Percentiles rank a stretch among this genome's conserved stretches.
phyloP scores from a whole-genome alignment of 1,140 invertebrate species.

The Anastatus disparis region DNA sequence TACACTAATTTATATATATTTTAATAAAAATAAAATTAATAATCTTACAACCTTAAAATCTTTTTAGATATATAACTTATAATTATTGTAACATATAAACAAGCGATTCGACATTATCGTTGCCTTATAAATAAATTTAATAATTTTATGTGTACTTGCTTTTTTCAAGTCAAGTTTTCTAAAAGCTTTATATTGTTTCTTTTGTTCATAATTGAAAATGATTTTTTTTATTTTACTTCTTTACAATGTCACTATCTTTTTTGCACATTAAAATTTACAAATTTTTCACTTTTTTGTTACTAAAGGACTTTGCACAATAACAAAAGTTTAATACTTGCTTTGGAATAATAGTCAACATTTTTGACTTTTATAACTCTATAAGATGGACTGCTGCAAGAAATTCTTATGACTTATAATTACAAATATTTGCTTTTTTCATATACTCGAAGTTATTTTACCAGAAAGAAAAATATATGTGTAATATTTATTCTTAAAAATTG shows the following conservation, averaged over 20 bases:
- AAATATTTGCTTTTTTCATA: slow-evolving; percentile 19
- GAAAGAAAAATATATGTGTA: slow-evolving; percentile 21
- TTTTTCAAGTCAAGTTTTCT: slow-evolving; percentile 52
- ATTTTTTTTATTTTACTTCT: no score
- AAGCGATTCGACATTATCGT: slow-evolving; percentile 49
- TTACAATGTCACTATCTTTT: no score
- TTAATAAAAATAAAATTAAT: slow-evolving; percentile 36
- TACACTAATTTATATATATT: slow-evolving; percentile 34
- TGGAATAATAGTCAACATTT: slow-evolving; percentile 13
- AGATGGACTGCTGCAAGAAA: slow-evolving; percentile 21
- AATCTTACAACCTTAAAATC: slow-evolving; percentile 44
- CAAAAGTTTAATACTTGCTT: slow-evolving; percentile 25
- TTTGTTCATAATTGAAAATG: slow-evolving; percentile 45
- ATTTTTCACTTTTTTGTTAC: slow-evolving; percentile 43
- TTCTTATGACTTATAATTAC: slow-evolving; percentile 36
- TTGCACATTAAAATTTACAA: no score
- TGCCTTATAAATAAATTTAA: slow-evolving; percentile 14
- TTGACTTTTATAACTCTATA: not conserved
- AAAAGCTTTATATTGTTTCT: slow-evolving; percentile 51
- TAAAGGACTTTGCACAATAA: slow-evolving; percentile 15
- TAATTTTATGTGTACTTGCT: slow-evolving; percentile 48
- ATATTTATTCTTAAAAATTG: slow-evolving; percentile 25
- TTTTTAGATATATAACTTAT: slow-evolving; percentile 51
- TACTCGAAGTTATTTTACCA: slow-evolving; percentile 15
- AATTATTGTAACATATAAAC: slow-evolving; percentile 54